Evolutionary conservation across 30 jellyfish, hydroid and myxozoan species (phyloP), one percentile per base, ranked within the genome.

Genomic region (Clytia hemisphaerica): DNA sequence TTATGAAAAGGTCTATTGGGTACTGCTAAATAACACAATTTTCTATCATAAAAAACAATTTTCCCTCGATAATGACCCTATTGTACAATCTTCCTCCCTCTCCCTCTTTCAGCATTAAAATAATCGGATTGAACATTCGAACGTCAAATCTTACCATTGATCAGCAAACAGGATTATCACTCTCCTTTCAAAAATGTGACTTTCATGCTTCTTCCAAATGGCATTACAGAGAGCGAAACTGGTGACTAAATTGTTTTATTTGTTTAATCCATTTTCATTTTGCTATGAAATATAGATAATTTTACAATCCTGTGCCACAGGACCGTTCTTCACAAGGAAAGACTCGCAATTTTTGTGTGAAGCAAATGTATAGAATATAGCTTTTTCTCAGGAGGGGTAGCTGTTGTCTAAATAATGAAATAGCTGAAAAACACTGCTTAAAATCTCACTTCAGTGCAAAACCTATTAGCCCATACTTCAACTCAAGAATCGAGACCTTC

Each of bases 221-320:
- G 97, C 74, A 69, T 28, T 88, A 88, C 73, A 77, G 79, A 30
- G 94, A 88, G 73, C 30, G 10, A 22, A 82, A 83, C 3, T 88
- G 97, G 97, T 88, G 51, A 33, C 9, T 48, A 48, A 5, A n/a
- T 42, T 42, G 53, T 12, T 42, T 10, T 12, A 5, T 48, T 3
- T 2, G 21, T 5, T 48, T 9, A 18, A 48, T 48, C 61, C 2
- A 32, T 48, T 48, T 48, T 48, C 2, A 2, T 3, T 48, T n/a
- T 10, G n/a, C 3, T 48, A 48, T 48, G 61, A 18, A 48, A 42
- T 10, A 10, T 42, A n/a, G 12, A 42, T 42, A 42, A 42, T 10
- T 42, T 42, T 42, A 10, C 15, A 12, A 42, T 42, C n/a, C n/a
- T n/a, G n/a, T n/a, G n/a, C n/a, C n/a, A n/a, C n/a, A n/a, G n/a